Evolutionary conservation across 2,797 vertebrate species (phyloP).

Genomic region (Phalanger gymnotis): DNA sequence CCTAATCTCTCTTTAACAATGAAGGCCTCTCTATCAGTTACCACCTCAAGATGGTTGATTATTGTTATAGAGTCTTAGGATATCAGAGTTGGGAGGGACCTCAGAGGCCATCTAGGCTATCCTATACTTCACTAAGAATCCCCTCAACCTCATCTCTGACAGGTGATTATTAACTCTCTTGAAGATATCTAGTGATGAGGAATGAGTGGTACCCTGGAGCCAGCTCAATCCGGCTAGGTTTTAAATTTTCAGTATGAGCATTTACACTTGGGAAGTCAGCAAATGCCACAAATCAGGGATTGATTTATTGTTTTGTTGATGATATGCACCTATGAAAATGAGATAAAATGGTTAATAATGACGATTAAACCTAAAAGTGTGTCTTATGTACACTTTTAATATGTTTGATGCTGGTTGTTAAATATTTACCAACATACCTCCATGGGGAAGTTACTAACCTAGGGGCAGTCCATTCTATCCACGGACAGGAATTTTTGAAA

Average conservation of each 20-base stretch:
- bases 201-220: neutral
- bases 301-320: neutral
- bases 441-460: neutral
- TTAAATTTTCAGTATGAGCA: neutral
- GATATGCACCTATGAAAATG: neutral
- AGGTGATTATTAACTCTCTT: neutral
- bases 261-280: neutral
- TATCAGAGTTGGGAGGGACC: neutral
- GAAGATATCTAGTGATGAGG: neutral
- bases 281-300: neutral
- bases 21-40: neutral
- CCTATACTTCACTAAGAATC: neutral
- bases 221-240: neutral
- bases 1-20: neutral
- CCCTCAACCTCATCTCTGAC: neutral
- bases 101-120: neutral
- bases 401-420: neutral
- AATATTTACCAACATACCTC: neutral
- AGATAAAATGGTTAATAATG: neutral
- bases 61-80: neutral
- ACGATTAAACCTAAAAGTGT: neutral
- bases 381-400: neutral
- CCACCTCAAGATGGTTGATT: neutral
- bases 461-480: neutral
- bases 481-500: neutral